A percentile compares a stretch with the other conserved stretches of the same genome.
Conservation (phyloP, 92 coral and sea anemone species). For the Zoanthus sansibaricus region DNA sequence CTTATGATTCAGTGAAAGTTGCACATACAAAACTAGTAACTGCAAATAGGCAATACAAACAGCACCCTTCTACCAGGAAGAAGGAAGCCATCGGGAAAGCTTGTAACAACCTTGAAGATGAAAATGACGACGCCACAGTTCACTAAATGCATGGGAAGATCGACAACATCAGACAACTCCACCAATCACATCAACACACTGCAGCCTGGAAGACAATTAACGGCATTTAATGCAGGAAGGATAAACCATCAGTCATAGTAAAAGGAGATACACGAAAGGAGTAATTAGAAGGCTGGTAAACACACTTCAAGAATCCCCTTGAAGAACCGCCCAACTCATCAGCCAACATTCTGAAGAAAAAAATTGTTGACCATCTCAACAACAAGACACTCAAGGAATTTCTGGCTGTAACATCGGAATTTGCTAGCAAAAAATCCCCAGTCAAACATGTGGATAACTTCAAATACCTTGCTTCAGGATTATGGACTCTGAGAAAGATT, state of each 20-base stretch:
- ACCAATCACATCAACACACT: not conserved
- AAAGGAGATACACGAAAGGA: slow-evolving; percentile 11
- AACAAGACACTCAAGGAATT: slow-evolving; percentile 6
- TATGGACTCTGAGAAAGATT: no score
- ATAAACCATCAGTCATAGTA: slow-evolving; percentile 6
- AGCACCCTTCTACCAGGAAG: not conserved
- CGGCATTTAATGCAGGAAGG: slow-evolving; percentile 7
- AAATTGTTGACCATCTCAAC: slow-evolving; percentile 4
- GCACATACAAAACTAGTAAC: slow-evolving; percentile 11
- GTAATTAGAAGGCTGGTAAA: slow-evolving; percentile 4
- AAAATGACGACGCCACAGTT: not conserved
- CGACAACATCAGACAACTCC: slow-evolving; percentile 20
- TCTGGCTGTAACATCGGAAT: not conserved
- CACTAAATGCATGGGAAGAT: slow-evolving; percentile 37
- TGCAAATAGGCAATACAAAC: slow-evolving; percentile 6
- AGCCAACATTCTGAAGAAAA: not conserved
- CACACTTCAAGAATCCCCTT: slow-evolving; percentile 26
- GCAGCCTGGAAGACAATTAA: not conserved
- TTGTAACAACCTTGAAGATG: no score
- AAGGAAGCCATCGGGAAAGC: not conserved
- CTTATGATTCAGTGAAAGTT: not conserved
- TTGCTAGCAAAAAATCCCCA: slow-evolving; percentile 30
- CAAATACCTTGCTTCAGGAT: no score
- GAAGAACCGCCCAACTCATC: slow-evolving; percentile 1
- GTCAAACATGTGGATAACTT: not conserved